A percentile compares a stretch with the other conserved stretches of the same genome.
These are phyloP conservation scores for Paracanthobrama guichenoti DNA, from an alignment of 2,113 vertebrate species.

Conservation along the genomic window DNA sequence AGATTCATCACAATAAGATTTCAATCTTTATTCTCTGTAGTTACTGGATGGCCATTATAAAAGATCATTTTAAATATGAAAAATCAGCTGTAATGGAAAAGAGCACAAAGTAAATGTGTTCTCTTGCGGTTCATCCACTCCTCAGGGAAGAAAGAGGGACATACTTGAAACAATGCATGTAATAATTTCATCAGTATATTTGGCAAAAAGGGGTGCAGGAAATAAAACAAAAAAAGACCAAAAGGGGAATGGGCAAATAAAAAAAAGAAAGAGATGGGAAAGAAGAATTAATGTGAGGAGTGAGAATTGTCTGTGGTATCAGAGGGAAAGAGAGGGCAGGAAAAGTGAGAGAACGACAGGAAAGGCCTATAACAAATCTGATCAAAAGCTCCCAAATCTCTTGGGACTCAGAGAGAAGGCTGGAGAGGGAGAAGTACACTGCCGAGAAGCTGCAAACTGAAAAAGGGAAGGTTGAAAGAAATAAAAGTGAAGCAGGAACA, in stretches of 20 bases:
- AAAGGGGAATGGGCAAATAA: background rate
- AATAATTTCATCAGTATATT: slow-evolving; percentile 7
- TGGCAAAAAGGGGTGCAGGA: background rate
- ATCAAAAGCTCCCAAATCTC: slow-evolving; percentile 23
- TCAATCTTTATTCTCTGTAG: background rate
- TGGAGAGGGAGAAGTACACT: background rate
- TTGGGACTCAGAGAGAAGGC: background rate
- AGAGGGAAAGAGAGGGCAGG: background rate
- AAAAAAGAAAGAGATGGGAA: background rate
- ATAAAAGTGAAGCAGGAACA: background rate
- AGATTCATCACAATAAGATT: background rate
- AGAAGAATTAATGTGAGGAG: background rate
- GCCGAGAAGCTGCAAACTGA: background rate
- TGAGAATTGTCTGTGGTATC: background rate
- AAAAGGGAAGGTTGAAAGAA: background rate
- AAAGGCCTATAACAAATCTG: background rate
- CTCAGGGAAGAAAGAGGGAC: background rate
- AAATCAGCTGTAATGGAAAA: background rate
- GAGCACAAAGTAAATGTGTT: background rate
- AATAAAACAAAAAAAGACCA: background rate
- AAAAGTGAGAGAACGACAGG: background rate
- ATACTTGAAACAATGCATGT: slow-evolving; percentile 14
- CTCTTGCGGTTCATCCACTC: background rate
- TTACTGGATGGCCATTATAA: background rate
- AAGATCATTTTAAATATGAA: background rate